Evolutionary conservation across 2,113 vertebrate species (phyloP), one percentile per base, ranked within the genome.

Genomic region (Perca schrenkii): DNA sequence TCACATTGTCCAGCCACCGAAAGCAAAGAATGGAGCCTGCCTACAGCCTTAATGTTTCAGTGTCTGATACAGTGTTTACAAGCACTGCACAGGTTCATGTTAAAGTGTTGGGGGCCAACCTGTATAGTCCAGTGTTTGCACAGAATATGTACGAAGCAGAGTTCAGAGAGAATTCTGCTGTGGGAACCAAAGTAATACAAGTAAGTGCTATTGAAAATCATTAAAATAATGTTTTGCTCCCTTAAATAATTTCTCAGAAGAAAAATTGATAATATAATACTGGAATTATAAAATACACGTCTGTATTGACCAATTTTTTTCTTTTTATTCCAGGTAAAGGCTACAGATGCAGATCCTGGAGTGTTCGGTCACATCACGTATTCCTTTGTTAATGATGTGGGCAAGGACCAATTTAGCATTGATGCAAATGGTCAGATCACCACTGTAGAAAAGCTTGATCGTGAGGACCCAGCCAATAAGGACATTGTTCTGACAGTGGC

Each of bases 81-180:
- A 98, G 96, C 92, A 99, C 98, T 0, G 98, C 98, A 2, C 98
- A 99, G 89, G 97, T 99, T 71, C 98, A 98, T 54, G 94, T 99
- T 40, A 95, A 91, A 34, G 95, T 99, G 8, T 94, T 97, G 0
- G 95, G 96, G 6, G 98, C 97, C 66, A 99, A 99, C 88, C 93
- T 99, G 36, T 96, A 97, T 50, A 95, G 96, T 68, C 98, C 98
- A 12, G 94, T 96, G 43, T 99, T 99, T 90, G 95, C 95, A 0
- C 97, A 97, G 77, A 97, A 93, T 31, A 80, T 94, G 16, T 98
- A 98, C 0, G 97, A 98, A 54, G 97, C 96, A 0, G 98, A 99
- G 80, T 87, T 99, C 56, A 94, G 96, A 89, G 98, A 99, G 91
- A 99, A 99, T 0, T 91, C 96, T 6, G 94, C 96, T 12, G 87